phyloP scores from a whole-genome alignment of 2,888 invertebrate species.

The Parnassius apollo region DNA sequence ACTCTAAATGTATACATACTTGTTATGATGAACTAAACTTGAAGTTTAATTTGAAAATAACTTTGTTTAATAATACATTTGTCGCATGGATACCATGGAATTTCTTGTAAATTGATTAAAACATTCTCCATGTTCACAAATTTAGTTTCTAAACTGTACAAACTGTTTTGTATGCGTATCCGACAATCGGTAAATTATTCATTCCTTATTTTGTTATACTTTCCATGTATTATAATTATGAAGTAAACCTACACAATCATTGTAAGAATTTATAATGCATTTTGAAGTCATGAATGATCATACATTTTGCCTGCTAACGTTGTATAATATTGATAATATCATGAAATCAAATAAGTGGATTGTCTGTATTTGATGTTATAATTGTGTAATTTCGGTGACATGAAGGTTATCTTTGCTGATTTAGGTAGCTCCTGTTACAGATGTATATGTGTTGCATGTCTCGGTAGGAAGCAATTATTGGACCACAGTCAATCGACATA shows the following conservation, averaged over 20 bases:
- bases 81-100: background rate
- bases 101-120: background rate
- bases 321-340: slow-evolving; percentile 68
- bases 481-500: background rate
- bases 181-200: slow-evolving; percentile 34
- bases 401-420: slow-evolving; percentile 1
- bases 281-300: slow-evolving; percentile 55
- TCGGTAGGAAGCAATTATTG: background rate
- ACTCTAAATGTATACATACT: slow-evolving; percentile 1
- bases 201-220: slow-evolving; percentile 44
- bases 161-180: slow-evolving; percentile 22
- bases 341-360: slow-evolving; percentile 72
- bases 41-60: background rate
- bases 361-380: slow-evolving; percentile 18
- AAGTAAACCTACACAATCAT: slow-evolving; percentile 43
- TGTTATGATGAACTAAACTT: background rate
- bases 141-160: background rate
- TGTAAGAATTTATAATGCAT: slow-evolving; percentile 58
- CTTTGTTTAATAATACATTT: background rate
- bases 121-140: background rate
- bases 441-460: slow-evolving; percentile 1
- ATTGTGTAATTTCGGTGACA: slow-evolving; percentile 14
- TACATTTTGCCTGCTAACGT: slow-evolving; percentile 46
- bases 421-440: slow-evolving; percentile 9
- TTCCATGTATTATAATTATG: slow-evolving; percentile 48